A percentile compares a stretch with the other conserved stretches of the same genome.
Conservation (phyloP, 2,888 invertebrate genomes). For the Drosophila borealis region DNA sequence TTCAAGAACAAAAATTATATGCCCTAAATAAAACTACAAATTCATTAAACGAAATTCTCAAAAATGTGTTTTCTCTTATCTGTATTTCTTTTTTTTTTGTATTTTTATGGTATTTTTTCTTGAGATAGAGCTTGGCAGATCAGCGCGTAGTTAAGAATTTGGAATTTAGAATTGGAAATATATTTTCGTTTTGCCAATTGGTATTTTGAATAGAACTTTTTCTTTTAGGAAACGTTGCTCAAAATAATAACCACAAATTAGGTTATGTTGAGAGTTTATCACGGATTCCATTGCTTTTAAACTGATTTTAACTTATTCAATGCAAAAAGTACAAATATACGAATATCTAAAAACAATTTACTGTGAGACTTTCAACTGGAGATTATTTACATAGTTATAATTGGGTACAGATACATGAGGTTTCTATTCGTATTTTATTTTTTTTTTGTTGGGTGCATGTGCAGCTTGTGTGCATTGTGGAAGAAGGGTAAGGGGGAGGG, state of each 20-base stretch:
- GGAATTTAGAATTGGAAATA: constrained; percentile 11
- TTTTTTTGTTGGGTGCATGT: constrained; percentile 41
- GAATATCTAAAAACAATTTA: constrained; percentile 38
- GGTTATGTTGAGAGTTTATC: neutral
- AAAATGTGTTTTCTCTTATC: no score
- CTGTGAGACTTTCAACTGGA: constrained; percentile 30
- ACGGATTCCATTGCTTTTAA: constrained; percentile 34
- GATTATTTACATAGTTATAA: constrained; percentile 56
- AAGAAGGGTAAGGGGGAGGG: constrained; percentile 18
- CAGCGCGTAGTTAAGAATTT: constrained; percentile 6
- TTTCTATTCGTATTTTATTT: constrained; percentile 4
- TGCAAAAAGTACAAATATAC: constrained; percentile 31
- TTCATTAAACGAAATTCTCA: neutral
- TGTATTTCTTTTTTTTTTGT: neutral
- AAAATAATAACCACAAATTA: neutral
- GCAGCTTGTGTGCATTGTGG: constrained; percentile 39
- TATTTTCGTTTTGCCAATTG: constrained; percentile 27
- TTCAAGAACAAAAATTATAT: constrained; percentile 8
- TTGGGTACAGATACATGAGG: constrained; percentile 36
- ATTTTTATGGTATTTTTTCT: neutral
- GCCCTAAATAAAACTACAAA: constrained; percentile 8
- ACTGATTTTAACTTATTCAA: constrained; percentile 66
- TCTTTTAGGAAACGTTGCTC: neutral
- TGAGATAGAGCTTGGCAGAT: constrained; percentile 35
- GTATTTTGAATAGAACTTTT: neutral